Conservation (phyloP, 2,113 vertebrate genomes). For the Zapus hudsonius region DNA sequence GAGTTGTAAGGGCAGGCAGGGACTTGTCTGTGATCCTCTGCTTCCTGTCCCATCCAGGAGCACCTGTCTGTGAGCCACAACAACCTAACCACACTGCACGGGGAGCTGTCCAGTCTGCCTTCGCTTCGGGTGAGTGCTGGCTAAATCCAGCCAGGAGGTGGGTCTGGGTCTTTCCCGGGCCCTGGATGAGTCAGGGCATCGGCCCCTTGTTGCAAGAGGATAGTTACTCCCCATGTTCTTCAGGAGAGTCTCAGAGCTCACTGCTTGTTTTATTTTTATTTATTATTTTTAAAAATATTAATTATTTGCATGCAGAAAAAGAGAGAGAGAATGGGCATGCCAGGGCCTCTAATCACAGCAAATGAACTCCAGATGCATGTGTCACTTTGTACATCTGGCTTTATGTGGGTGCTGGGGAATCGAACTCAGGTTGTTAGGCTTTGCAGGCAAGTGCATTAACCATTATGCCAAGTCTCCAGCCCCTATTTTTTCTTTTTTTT, state of each 20-base stretch:
- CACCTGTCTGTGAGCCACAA: slow-evolving; percentile 99
- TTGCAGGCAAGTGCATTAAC: too few relatives aligned
- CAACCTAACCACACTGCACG: slow-evolving; percentile 95
- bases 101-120: slow-evolving; percentile 95
- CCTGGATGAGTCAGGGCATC: neutral
- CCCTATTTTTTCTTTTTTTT: too few relatives aligned
- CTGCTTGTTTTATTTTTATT: neutral
- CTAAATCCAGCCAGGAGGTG: neutral
- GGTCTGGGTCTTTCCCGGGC: too few relatives aligned
- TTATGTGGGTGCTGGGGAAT: too few relatives aligned
- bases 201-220: neutral
- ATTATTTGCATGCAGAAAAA: too few relatives aligned
- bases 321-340: too few relatives aligned
- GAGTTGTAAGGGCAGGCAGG: neutral
- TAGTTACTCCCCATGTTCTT: neutral
- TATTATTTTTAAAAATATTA: too few relatives aligned
- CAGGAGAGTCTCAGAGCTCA: neutral
- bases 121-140: slow-evolving; percentile 92
- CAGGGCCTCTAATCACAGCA: too few relatives aligned
- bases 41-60: slow-evolving; percentile 85
- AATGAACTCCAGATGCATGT: too few relatives aligned
- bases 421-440: too few relatives aligned
- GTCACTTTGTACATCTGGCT: too few relatives aligned
- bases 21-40: neutral
- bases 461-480: too few relatives aligned